Evolutionary conservation across 2,888 invertebrate species (phyloP).

Genomic region (Hofmannophila pseudospretella): DNA sequence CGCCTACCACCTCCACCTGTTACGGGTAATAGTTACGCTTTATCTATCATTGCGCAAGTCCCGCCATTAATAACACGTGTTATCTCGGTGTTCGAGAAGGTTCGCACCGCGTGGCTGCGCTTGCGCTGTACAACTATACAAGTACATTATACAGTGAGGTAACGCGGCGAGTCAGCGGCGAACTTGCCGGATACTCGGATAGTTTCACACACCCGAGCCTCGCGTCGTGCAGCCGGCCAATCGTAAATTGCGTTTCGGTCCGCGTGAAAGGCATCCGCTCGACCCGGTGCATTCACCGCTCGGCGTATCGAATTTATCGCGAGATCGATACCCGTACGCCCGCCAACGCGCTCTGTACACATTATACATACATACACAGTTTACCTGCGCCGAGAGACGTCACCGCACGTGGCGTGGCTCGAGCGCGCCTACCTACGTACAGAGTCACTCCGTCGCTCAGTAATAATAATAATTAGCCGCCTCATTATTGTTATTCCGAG

Average conservation of each 20-base stretch:
- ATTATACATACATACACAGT: slow-evolving; percentile 16
- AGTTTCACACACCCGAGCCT: slow-evolving; percentile 24
- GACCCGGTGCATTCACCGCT: slow-evolving; percentile 64
- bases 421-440: slow-evolving; percentile 45
- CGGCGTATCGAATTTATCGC: slow-evolving; percentile 67
- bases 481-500: slow-evolving; percentile 58
- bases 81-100: slow-evolving; percentile 63
- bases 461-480: slow-evolving; percentile 66
- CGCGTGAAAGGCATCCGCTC: slow-evolving; percentile 60
- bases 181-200: neutral
- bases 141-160: no score
- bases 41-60: slow-evolving; percentile 58
- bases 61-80: slow-evolving; percentile 56
- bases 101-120: slow-evolving; percentile 55
- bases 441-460: slow-evolving; percentile 39
- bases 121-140: slow-evolving; percentile 13
- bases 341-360: slow-evolving; percentile 36
- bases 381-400: slow-evolving; percentile 48
- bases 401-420: slow-evolving; percentile 58
- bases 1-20: neutral
- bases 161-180: neutral
- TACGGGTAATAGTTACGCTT: slow-evolving; percentile 19
- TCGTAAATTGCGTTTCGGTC: slow-evolving; percentile 58
- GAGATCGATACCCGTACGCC: slow-evolving; percentile 59
- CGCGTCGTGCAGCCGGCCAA: slow-evolving; percentile 35